These are phyloP conservation scores for Zalophus californianus DNA, from an alignment of 2,797 vertebrate species.

Conservation along the genomic window DNA sequence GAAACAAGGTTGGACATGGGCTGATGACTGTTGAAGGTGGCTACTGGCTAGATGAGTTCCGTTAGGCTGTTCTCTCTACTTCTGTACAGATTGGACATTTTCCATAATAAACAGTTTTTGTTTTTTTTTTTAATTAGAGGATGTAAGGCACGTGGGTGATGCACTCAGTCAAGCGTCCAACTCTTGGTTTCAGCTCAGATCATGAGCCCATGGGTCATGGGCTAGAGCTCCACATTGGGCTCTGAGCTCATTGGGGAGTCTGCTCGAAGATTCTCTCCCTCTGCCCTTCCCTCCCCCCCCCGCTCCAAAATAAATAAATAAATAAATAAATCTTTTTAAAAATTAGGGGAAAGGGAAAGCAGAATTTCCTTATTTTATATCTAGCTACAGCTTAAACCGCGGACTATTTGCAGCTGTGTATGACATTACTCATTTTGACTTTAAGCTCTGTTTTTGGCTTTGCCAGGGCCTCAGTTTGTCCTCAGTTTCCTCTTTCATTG, in stretches of 20 bases:
- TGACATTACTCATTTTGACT: neutral
- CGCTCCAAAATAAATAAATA: neutral
- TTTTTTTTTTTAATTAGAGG: neutral
- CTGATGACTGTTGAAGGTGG: neutral
- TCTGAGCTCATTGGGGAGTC: neutral
- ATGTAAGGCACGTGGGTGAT: neutral
- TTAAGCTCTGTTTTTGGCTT: slow-evolving; percentile 1
- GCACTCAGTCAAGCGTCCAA: neutral
- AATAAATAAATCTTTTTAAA: neutral
- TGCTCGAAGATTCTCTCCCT: neutral
- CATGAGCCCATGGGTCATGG: neutral
- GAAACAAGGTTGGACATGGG: neutral
- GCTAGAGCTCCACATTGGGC: neutral
- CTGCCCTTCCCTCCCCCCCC: too few relatives aligned
- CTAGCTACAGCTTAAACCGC: neutral
- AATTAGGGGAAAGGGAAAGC: neutral
- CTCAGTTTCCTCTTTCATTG: neutral
- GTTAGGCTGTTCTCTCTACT: neutral
- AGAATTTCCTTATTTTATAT: slow-evolving; percentile 26
- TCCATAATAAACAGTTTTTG: neutral
- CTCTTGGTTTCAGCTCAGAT: neutral
- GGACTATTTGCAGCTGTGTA: neutral
- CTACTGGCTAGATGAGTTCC: neutral
- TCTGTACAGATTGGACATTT: neutral
- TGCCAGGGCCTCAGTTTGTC: neutral